A percentile compares a stretch with the other conserved stretches of the same genome.
phyloP scores from a whole-genome alignment of 2,113 vertebrate species.

The Phalacrocorax brasilianus region DNA sequence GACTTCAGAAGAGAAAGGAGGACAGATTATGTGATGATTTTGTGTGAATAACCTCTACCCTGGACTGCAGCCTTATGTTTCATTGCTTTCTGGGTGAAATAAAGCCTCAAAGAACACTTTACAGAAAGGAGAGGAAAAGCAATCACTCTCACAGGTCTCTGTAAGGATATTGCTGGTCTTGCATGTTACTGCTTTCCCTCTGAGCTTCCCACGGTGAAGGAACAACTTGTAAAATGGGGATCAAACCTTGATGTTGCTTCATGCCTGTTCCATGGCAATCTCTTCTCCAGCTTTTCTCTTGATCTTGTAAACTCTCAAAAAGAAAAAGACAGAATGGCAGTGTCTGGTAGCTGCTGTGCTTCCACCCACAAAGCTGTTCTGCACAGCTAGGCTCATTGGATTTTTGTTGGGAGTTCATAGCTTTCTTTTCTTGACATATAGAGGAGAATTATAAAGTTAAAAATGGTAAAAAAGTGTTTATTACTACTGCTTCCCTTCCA shows the following conservation, averaged over 20 bases:
- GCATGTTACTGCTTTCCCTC: not conserved
- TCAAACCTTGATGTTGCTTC: not conserved
- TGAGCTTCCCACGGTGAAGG: not conserved
- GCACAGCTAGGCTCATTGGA: not conserved
- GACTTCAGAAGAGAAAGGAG: not conserved
- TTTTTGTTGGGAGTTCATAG: not conserved
- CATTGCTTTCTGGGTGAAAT: not conserved
- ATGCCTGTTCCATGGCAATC: not conserved
- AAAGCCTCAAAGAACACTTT: not conserved
- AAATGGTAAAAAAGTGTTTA: not conserved
- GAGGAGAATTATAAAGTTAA: not conserved
- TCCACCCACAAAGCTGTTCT: not conserved
- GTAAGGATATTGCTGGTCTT: not conserved
- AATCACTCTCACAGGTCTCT: not conserved
- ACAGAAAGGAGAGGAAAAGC: not conserved
- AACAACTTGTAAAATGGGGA: not conserved
- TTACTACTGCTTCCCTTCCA: not conserved
- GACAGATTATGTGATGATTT: not conserved
- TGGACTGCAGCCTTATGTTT: not conserved
- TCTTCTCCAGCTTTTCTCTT: not conserved
- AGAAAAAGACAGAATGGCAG: not conserved
- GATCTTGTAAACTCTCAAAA: not conserved
- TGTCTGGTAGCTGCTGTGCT: not conserved
- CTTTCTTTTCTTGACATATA: not conserved
- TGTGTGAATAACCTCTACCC: not conserved